A percentile compares a stretch with the other conserved stretches of the same genome.
Conservation (phyloP, 2,888 invertebrate genomes). For the Polietes domitor region DNA sequence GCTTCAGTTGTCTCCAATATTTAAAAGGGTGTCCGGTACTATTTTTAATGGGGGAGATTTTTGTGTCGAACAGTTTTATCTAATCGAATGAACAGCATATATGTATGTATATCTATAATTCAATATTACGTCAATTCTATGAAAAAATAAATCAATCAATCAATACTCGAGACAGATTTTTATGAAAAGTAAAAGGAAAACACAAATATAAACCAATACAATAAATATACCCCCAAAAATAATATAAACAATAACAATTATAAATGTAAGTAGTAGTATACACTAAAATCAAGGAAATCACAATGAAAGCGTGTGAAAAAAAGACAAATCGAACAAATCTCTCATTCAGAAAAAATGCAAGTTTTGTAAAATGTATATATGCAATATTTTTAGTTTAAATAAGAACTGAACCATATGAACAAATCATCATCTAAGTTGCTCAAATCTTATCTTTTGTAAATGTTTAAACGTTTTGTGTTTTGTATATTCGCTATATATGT, state of each 20-base stretch:
- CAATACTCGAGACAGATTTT: slow-evolving; percentile 33
- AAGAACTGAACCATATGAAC: slow-evolving; percentile 48
- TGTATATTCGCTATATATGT: slow-evolving; percentile 12
- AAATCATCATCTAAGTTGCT: slow-evolving; percentile 48
- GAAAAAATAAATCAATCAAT: slow-evolving; percentile 52
- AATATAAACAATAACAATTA: slow-evolving; percentile 15
- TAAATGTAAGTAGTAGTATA: slow-evolving; percentile 3
- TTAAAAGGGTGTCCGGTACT: no score
- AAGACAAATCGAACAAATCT: slow-evolving; percentile 48
- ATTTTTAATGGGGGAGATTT: no score
- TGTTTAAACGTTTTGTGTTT: slow-evolving; percentile 20
- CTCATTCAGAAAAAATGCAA: slow-evolving; percentile 36
- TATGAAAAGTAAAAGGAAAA: slow-evolving; percentile 30
- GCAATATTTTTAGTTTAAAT: slow-evolving; percentile 37
- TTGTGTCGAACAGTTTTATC: no score
- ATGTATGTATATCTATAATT: slow-evolving; percentile 15
- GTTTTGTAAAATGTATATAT: slow-evolving; percentile 51
- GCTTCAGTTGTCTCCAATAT: no score
- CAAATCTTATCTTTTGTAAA: slow-evolving; percentile 56
- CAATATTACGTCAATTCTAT: slow-evolving; percentile 61
- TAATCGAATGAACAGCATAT: slow-evolving; percentile 10
- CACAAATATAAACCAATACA: slow-evolving; percentile 42
- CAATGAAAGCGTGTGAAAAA: background rate
- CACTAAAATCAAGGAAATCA: background rate
- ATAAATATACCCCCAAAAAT: slow-evolving; percentile 49